Percentiles rank a stretch among this genome's conserved stretches.
These are phyloP conservation scores for Ecliptopera silaceata DNA, from an alignment of 2,888 invertebrate genomes.

Conservation along the genomic window DNA sequence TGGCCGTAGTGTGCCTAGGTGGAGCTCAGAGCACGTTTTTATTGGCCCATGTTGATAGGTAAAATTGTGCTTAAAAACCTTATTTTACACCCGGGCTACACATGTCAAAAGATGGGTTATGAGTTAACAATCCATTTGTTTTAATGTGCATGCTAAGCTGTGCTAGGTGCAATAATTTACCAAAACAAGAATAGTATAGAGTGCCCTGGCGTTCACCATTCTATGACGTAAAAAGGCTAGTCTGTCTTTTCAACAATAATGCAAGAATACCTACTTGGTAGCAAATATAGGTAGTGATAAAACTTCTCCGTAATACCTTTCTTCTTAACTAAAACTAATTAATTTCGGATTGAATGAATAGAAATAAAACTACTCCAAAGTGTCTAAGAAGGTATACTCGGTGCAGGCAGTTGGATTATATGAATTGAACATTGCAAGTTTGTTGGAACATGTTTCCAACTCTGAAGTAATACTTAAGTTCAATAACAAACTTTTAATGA, in stretches of 20 bases:
- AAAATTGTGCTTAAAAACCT: not conserved
- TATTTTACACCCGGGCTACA: not conserved
- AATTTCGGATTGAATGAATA: not conserved
- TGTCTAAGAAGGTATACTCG: conserved; percentile 10
- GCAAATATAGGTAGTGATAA: no score
- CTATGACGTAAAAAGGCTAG: no score
- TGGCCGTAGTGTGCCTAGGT: conserved; percentile 47
- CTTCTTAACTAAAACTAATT: not conserved
- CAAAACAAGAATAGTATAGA: no score
- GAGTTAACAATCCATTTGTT: no score
- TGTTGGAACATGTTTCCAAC: conserved; percentile 64
- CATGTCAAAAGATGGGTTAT: no score
- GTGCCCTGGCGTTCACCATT: no score
- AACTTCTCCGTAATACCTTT: no score
- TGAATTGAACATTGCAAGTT: conserved; percentile 61
- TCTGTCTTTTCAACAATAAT: no score
- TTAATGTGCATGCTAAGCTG: no score
- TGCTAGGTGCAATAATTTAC: no score
- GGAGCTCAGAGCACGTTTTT: conserved; percentile 45
- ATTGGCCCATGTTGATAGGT: conserved; percentile 1
- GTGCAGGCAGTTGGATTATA: conserved; percentile 47
- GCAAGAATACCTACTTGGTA: no score
- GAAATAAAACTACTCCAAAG: conserved; percentile 1
- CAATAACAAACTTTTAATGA: conserved; percentile 77
- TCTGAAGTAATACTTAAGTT: conserved; percentile 64